phyloP scores from a whole-genome alignment of 1,140 invertebrate species.

The Sitophilus oryzae region DNA sequence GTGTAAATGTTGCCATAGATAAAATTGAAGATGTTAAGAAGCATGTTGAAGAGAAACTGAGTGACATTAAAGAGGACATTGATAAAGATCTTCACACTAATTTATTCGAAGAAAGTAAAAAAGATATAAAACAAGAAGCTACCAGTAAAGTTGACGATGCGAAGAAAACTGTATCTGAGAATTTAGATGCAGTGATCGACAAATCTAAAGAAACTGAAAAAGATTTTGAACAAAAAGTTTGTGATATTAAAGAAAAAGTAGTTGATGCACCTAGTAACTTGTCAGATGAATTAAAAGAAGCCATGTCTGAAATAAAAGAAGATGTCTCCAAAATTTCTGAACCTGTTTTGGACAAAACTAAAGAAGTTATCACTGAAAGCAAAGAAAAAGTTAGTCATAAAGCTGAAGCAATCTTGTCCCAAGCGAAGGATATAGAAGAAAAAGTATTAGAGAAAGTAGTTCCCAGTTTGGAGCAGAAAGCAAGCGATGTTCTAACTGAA shows the following conservation, averaged over 20 bases:
- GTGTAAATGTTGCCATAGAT: no score
- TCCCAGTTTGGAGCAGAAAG: no score
- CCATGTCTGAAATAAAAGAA: background rate
- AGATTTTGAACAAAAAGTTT: background rate
- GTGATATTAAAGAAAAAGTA: slow-evolving; percentile 2
- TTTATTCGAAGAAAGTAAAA: no score
- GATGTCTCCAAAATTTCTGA: background rate
- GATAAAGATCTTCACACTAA: no score
- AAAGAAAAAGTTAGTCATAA: background rate
- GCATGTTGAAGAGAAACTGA: background rate
- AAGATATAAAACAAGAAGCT: no score
- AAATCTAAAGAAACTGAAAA: background rate
- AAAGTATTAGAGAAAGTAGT: no score
- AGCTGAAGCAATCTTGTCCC: no score
- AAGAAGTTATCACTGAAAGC: background rate
- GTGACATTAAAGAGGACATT: background rate
- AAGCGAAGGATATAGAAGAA: no score
- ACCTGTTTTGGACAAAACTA: background rate
- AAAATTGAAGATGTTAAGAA: slow-evolving; percentile 2
- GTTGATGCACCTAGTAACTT: background rate
- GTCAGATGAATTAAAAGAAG: background rate
- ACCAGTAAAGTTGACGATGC: slow-evolving; percentile 1
- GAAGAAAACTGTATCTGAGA: no score
- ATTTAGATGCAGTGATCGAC: background rate
- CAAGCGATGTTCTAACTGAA: no score